Evolutionary conservation across 2,888 invertebrate species (phyloP), one percentile per base, ranked within the genome.

Genomic region (Phyllotreta cruciferae): DNA sequence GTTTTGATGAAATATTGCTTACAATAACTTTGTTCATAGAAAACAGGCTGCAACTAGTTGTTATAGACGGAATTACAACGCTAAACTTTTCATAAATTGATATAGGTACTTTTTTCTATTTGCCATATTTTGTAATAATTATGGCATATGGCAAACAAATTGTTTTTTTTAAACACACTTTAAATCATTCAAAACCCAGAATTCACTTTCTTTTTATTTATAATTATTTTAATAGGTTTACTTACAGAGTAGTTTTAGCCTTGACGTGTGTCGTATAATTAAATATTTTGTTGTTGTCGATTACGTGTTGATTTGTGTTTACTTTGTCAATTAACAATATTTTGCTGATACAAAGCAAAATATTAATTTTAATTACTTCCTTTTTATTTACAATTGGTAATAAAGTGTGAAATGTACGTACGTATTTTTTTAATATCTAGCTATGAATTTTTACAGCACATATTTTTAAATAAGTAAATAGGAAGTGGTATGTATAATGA

Each of bases 201-300:
- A 24, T 24, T 14, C 11, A 24, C 47, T 47, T 47, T 47, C 44
- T 55, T 34, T 44, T 55, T 14, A 42, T 35, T 13, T 39, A 44
- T 44, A 55, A n/a, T 10, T 55, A 9, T 56, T 42, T 47, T 47
- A 47, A 56, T 44, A 56, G 10, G 47, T 56, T 56, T 38, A 38
- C 47, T 50, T 41, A 50, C 34, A 58, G 13, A 34, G 39, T 50
- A 58, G 9, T 7, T 41, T 41, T 58, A 35, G 37, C 60, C 60
- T 60, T 60, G 60, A 52, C 42, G 36, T 8, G 8, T 10, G 60
- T 60, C 53, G 42, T 52, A 37, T 53, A 53, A 53, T 60, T 60
- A 44, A 60, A 60, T 58, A 58, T 53, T 60, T 53, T 52, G 60
- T 60, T 58, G 58, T 58, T 52, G 52, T 52, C 37, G 42, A 60